These are phyloP conservation scores for Glaucopsyche alexis DNA, from an alignment of 2,888 invertebrate genomes.

Conservation along the genomic window DNA sequence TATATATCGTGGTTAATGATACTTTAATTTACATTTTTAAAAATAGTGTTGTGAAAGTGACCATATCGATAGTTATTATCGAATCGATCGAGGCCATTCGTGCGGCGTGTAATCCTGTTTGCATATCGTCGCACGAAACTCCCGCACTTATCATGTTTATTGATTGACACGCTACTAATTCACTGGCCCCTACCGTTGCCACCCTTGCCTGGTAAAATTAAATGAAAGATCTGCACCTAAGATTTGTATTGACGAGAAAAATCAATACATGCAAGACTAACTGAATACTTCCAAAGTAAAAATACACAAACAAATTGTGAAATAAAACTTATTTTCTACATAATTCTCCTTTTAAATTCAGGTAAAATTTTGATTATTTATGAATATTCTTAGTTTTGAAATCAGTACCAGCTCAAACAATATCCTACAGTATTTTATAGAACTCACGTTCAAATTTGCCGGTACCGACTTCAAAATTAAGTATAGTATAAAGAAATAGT, in stretches of 20 bases:
- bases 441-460: too few relatives aligned
- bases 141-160: constrained; percentile 79
- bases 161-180: constrained; percentile 79
- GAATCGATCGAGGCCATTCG: constrained; percentile 47
- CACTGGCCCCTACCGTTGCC: constrained; percentile 55
- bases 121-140: constrained; percentile 76
- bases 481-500: too few relatives aligned
- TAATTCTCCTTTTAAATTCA: too few relatives aligned
- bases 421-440: too few relatives aligned
- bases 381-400: too few relatives aligned
- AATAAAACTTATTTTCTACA: too few relatives aligned
- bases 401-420: too few relatives aligned
- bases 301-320: too few relatives aligned
- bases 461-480: too few relatives aligned
- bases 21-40: constrained; percentile 8
- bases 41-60: constrained; percentile 35
- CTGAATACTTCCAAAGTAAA: too few relatives aligned
- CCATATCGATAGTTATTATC: constrained; percentile 36
- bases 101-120: constrained; percentile 71
- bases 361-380: too few relatives aligned
- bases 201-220: constrained; percentile 42
- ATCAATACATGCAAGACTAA: not conserved
- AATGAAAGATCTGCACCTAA: constrained; percentile 44
- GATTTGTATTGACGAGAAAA: constrained; percentile 3
- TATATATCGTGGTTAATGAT: constrained; percentile 15